Evolutionary conservation across 1,140 invertebrate species (phyloP), one percentile per base, ranked within the genome.

Genomic region (Elysia chlorotica): DNA sequence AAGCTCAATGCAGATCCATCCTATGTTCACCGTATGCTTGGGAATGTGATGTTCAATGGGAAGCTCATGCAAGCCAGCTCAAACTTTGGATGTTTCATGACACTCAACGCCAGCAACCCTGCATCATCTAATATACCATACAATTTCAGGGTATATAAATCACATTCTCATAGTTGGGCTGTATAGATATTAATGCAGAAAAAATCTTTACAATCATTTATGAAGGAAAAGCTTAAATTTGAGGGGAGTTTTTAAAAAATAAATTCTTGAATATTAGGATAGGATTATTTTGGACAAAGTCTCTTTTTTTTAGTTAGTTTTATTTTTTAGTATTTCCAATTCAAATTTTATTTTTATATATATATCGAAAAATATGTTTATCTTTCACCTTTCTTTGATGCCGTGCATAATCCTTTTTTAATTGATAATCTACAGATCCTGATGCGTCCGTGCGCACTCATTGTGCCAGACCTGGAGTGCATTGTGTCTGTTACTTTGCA

Each of bases 41-140:
- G 86, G 28, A 83, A 85, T 74, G 74, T 88, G 25, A 82, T 86
- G 79, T 87, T 87, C 74, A 80, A 83, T 73, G 87, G 87, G 1
- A 81, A 82, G 65, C 82, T 88, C 17, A 78, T 87, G 30, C 79
- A 80, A 53, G 85, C 86, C 54, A 83, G 78, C 67, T 75, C 80
- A 28, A 87, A 83, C 76, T 85, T 78, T 70, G 84, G 83, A 14
- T 87, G 86, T 73, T 88, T 88, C 73, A 85, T 87, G 83, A 85
- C 85, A 2, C 59, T 85, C 10, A 85, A 81, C 63, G 78, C 76
- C 10, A 62, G 68, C 23, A 79, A 80, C 36, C 48, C 74, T n/a
- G 61, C 31, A 28, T 65, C 72, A 28, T 33, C 71, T 3, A 72
- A 82, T 2, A 83, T 87, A 30, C 86, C 86, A 30, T 82, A 87